These are phyloP conservation scores for Sesamia nonagrioides DNA, from an alignment of 1,140 invertebrate genomes.

Conservation along the genomic window DNA sequence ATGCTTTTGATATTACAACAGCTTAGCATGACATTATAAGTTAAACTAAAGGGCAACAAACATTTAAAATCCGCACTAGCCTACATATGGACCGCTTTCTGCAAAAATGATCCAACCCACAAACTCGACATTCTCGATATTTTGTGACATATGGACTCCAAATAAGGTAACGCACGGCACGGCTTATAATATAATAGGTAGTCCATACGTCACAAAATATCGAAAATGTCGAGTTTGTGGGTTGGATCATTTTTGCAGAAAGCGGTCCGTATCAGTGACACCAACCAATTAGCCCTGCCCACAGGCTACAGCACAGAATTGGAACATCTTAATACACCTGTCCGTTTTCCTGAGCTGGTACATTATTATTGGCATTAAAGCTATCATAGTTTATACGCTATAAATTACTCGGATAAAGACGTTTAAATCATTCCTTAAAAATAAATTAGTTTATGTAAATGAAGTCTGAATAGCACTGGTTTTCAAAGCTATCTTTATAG, in stretches of 20 bases:
- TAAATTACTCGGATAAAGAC: neutral
- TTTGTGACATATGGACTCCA: too few species aligned
- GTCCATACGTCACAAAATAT: too few species aligned
- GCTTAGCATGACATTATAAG: neutral
- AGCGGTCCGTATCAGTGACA: neutral
- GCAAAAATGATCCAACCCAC: too few species aligned
- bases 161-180: too few species aligned
- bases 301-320: neutral
- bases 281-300: neutral
- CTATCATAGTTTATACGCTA: neutral
- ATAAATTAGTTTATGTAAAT: slow-evolving; percentile 16
- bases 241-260: too few species aligned
- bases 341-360: neutral
- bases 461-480: neutral
- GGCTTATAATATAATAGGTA: too few species aligned
- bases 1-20: neutral
- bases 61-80: neutral
- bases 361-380: neutral
- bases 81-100: too few species aligned
- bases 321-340: slow-evolving; percentile 18
- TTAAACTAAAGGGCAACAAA: too few species aligned
- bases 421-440: slow-evolving; percentile 10
- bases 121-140: too few species aligned
- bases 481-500: neutral
- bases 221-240: too few species aligned